Percentiles rank a stretch among this genome's conserved stretches.
These are phyloP conservation scores for Panopea generosa DNA, from an alignment of 2,888 invertebrate species.

Conservation along the genomic window DNA sequence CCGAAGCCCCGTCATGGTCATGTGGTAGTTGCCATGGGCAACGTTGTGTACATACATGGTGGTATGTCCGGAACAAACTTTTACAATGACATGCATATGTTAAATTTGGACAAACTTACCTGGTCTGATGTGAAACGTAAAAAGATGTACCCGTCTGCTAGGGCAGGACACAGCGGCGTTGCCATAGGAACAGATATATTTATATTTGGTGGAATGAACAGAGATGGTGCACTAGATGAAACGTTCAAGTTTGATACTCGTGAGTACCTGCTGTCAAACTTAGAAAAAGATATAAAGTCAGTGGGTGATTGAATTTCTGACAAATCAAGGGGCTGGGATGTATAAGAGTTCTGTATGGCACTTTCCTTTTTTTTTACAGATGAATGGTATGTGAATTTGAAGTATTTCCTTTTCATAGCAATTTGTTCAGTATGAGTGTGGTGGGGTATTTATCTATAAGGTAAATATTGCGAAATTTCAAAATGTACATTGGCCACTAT, in stretches of 20 bases:
- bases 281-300: not conserved
- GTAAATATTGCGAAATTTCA: too few species aligned
- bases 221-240: slow-evolving; percentile 84
- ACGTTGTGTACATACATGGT: slow-evolving; percentile 82
- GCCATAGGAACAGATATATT: slow-evolving; percentile 74
- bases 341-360: too few species aligned
- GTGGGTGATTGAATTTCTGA: not conserved
- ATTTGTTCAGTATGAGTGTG: too few species aligned
- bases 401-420: too few species aligned
- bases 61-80: slow-evolving; percentile 83
- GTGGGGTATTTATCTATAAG: too few species aligned
- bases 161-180: slow-evolving; percentile 83
- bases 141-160: slow-evolving; percentile 76
- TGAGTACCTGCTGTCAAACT: slow-evolving; percentile 57
- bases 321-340: too few species aligned
- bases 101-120: slow-evolving; percentile 79
- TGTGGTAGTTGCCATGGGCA: slow-evolving; percentile 78
- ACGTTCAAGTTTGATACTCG: slow-evolving; percentile 81
- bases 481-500: too few species aligned
- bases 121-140: slow-evolving; percentile 81
- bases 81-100: slow-evolving; percentile 83
- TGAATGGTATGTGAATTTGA: too few species aligned
- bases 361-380: too few species aligned
- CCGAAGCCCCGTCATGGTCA: slow-evolving; percentile 85
- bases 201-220: slow-evolving; percentile 84